Conservation (phyloP, 2,113 vertebrate species). For the Xenopus tropicalis region UCB_Xtro_10.0 CM004448.2:105342501-105343000, state of each 20-base stretch:
- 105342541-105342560: no score
- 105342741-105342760: constrained; percentile 34
- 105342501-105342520: no score
- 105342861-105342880: constrained; percentile 19
- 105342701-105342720: constrained; percentile 34
- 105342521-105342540: no score
- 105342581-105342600: no score
- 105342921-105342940: constrained; percentile 13
- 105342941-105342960: no score
- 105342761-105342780: constrained; percentile 28
- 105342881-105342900: no score
- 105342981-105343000: no score
- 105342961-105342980: no score
- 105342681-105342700: constrained; percentile 40
- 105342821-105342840: constrained; percentile 33
- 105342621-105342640: constrained; percentile 20
- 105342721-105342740: constrained; percentile 31
- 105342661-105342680: constrained; percentile 36
- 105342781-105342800: constrained; percentile 4
- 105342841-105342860: constrained; percentile 28
- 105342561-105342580: no score
- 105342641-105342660: constrained; percentile 32
- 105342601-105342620: constrained; percentile 16
- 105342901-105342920: not conserved
- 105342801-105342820: constrained; percentile 33